These are phyloP conservation scores for Karalla daura DNA, from an alignment of 2,797 vertebrate species.

Conservation along the genomic window DNA sequence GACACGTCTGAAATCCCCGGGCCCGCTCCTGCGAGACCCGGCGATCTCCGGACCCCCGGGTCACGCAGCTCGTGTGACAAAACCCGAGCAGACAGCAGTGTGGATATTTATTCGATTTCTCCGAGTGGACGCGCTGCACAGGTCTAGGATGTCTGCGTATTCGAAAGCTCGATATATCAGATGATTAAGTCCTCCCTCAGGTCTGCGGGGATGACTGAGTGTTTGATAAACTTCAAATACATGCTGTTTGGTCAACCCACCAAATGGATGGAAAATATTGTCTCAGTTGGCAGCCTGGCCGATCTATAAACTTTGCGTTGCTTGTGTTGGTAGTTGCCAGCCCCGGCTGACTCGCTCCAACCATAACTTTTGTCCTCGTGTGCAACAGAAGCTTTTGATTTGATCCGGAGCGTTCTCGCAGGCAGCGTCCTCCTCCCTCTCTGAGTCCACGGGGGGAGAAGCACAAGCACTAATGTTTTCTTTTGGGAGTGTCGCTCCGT, in stretches of 20 bases:
- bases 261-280: conserved; percentile 84
- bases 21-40: conserved; percentile 29
- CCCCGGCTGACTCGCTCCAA: conserved; percentile 71
- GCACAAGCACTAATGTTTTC: conserved; percentile 68
- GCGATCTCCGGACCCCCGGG: conserved; percentile 57
- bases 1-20: conserved; percentile 37
- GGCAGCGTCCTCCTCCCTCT: conserved; percentile 36
- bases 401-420: conserved; percentile 53
- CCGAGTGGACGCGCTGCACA: conserved; percentile 27
- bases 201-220: conserved; percentile 81
- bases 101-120: conserved; percentile 64
- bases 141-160: conserved; percentile 45
- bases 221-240: conserved; percentile 84
- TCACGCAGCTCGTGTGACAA: conserved; percentile 57
- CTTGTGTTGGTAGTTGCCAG: conserved; percentile 78
- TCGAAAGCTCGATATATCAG: conserved; percentile 71
- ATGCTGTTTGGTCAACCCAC: conserved; percentile 76
- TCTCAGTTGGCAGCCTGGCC: conserved; percentile 73
- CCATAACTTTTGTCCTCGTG: conserved; percentile 76
- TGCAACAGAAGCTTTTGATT: conserved; percentile 68
- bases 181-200: conserved; percentile 73
- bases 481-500: conserved; percentile 61
- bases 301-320: conserved; percentile 78
- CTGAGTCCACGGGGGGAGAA: conserved; percentile 47
- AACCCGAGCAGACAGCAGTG: conserved; percentile 60